phyloP scores from a whole-genome alignment of 2,113 vertebrate genomes.

The Protobothrops mucrosquamatus region DNA sequence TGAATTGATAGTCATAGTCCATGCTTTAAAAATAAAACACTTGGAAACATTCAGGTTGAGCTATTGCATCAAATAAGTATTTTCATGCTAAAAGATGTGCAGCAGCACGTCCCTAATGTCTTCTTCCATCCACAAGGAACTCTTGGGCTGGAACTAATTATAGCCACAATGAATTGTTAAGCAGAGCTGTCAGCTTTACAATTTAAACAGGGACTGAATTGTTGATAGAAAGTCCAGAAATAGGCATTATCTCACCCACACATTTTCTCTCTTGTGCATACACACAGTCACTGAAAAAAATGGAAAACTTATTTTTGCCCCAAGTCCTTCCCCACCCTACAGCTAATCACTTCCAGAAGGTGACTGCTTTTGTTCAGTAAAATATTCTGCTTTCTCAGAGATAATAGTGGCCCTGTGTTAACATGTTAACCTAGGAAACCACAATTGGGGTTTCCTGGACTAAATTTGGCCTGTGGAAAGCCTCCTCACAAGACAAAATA shows the following conservation, averaged over 20 bases:
- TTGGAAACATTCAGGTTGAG: not conserved
- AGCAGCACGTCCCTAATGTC: constrained; percentile 1
- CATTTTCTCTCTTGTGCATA: not conserved
- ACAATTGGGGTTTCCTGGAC: not conserved
- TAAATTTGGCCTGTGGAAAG: not conserved
- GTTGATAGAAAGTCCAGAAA: constrained; percentile 17
- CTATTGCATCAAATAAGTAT: not conserved
- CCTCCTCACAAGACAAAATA: not conserved
- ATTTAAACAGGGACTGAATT: constrained; percentile 13
- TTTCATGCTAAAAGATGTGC: not conserved
- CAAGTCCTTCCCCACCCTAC: not conserved
- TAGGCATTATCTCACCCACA: not conserved
- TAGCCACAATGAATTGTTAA: not conserved
- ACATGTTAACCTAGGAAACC: not conserved
- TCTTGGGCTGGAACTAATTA: not conserved
- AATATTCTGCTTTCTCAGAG: not conserved
- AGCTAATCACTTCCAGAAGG: not conserved
- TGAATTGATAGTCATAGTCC: not conserved
- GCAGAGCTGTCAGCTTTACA: not conserved
- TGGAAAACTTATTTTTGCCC: not conserved
- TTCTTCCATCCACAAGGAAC: not conserved
- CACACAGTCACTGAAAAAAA: not conserved
- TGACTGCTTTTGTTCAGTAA: constrained; percentile 4
- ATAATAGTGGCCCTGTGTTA: not conserved
- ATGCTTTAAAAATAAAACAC: not conserved